Conservation (phyloP, 1,140 invertebrate genomes). For the Papilio xuthus region DNA sequence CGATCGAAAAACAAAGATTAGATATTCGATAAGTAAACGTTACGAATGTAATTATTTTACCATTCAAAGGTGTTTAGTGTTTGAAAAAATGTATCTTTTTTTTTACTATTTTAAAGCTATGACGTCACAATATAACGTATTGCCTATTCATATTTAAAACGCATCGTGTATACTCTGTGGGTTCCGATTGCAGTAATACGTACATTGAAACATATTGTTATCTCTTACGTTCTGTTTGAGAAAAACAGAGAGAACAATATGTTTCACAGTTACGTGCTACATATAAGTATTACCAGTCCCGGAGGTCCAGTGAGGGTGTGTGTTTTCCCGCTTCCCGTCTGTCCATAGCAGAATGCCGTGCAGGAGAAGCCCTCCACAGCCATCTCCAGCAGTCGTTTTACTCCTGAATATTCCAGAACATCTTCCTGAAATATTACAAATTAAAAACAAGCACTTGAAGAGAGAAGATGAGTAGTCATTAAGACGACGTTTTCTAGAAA, state of each 20-base stretch:
- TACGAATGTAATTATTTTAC: slow-evolving; percentile 10
- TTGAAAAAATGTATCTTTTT: neutral
- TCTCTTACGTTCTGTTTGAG: neutral
- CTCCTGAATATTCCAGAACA: slow-evolving; percentile 90
- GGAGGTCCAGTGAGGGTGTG: slow-evolving; percentile 97
- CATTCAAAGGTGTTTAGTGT: slow-evolving; percentile 6
- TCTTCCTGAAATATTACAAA: slow-evolving; percentile 78
- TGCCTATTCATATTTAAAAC: no score
- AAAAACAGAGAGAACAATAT: neutral
- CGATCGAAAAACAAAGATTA: slow-evolving; percentile 8
- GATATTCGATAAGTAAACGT: neutral
- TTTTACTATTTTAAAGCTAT: no score
- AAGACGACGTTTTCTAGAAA: no score
- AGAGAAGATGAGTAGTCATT: no score
- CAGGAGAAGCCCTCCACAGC: slow-evolving; percentile 96
- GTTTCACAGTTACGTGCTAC: neutral
- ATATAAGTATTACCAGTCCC: slow-evolving; percentile 84
- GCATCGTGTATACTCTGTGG: no score
- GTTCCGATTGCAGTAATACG: neutral
- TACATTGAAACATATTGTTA: no score
- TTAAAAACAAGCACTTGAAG: no score
- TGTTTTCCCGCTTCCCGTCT: slow-evolving; percentile 98
- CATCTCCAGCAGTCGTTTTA: slow-evolving; percentile 94
- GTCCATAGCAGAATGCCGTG: slow-evolving; percentile 97
- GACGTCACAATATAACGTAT: no score